phyloP scores from a whole-genome alignment of 2,797 vertebrate species.

The Enteromius radiatus region DNA sequence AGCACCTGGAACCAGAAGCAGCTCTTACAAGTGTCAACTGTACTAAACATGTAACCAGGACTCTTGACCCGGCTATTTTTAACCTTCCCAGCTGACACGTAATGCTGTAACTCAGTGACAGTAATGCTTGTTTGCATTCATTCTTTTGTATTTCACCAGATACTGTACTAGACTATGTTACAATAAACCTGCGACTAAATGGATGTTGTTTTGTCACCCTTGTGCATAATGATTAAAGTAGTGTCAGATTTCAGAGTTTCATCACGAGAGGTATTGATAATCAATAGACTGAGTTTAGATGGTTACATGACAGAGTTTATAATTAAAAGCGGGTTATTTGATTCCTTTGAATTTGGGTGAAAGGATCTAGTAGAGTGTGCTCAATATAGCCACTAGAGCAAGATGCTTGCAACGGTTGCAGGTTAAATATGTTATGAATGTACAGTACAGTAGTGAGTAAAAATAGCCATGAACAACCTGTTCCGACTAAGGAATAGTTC shows the following conservation, averaged over 20 bases:
- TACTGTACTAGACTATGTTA: not conserved
- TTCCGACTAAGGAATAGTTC: not conserved
- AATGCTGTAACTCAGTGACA: constrained; percentile 11
- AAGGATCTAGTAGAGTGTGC: not conserved
- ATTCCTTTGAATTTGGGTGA: not conserved
- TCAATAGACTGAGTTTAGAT: not conserved
- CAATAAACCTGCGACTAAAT: not conserved
- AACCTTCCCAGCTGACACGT: constrained; percentile 26
- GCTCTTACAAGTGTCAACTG: constrained; percentile 54
- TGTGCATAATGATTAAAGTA: not conserved
- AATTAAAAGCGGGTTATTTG: not conserved
- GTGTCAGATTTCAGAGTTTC: not conserved
- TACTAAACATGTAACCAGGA: constrained; percentile 60
- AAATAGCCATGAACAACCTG: constrained; percentile 36
- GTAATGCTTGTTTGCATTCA: constrained; percentile 19
- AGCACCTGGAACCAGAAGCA: constrained; percentile 24
- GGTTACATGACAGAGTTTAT: not conserved
- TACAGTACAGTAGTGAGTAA: constrained; percentile 4
- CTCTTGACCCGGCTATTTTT: constrained; percentile 55
- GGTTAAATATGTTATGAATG: constrained; percentile 30
- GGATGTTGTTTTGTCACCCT: not conserved
- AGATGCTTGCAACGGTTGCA: not conserved
- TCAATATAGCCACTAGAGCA: constrained; percentile 24
- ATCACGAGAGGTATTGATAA: constrained; percentile 14
- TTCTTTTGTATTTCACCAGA: not conserved